These are phyloP conservation scores for Sisor rabdophorus DNA, from an alignment of 2,113 vertebrate genomes.

Conservation along the genomic window DNA sequence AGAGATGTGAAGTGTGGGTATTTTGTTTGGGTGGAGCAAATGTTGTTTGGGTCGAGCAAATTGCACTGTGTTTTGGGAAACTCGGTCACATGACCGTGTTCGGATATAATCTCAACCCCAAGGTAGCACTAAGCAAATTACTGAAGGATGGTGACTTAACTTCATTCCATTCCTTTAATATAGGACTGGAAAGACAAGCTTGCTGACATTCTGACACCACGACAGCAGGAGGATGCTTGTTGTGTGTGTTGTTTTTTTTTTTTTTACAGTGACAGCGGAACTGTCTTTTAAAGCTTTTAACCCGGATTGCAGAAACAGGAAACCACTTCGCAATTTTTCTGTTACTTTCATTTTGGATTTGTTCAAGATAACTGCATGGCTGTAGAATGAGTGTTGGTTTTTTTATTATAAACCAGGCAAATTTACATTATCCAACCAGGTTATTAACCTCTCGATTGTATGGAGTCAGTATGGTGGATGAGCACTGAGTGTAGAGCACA, in stretches of 20 bases:
- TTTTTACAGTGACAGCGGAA: neutral
- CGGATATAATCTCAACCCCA: slow-evolving; percentile 1
- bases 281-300: neutral
- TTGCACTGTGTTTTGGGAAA: neutral
- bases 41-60: slow-evolving; percentile 6
- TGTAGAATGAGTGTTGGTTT: neutral
- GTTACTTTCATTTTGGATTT: neutral
- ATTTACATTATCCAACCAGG: neutral
- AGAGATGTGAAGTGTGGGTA: neutral
- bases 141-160: neutral
- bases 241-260: too few species aligned
- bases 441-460: slow-evolving; percentile 3
- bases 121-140: neutral
- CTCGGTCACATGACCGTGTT: neutral
- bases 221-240: neutral
- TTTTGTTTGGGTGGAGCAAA: slow-evolving; percentile 29
- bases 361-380: neutral
- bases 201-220: slow-evolving; percentile 16
- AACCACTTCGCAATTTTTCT: neutral
- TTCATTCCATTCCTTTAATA: slow-evolving; percentile 24
- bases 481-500: neutral
- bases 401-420: neutral
- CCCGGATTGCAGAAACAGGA: slow-evolving; percentile 7
- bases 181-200: slow-evolving; percentile 29
- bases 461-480: slow-evolving; percentile 5